A percentile compares a stretch with the other conserved stretches of the same genome.
Conservation (phyloP, 2,888 invertebrate genomes). For the Limnephilus marmoratus region DNA sequence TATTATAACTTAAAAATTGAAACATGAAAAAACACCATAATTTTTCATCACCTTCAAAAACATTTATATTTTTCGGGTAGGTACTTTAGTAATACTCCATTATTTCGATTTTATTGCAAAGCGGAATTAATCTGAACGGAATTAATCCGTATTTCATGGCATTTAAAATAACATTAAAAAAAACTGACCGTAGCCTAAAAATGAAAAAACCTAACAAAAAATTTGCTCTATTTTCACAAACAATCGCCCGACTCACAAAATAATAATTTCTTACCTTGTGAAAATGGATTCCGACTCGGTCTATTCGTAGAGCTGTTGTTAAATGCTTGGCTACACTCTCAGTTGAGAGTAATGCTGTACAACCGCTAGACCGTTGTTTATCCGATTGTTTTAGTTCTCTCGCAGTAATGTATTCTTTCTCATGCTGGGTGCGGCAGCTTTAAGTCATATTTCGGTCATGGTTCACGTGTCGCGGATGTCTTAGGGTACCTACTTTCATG, state of each 20-base stretch:
- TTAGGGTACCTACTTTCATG: neutral
- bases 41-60: too few relatives aligned
- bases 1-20: too few relatives aligned
- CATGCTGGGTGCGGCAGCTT: neutral
- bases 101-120: too few relatives aligned
- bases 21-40: too few relatives aligned
- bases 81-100: too few relatives aligned
- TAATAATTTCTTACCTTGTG: neutral
- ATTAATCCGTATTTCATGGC: too few relatives aligned
- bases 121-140: too few relatives aligned
- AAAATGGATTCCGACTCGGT: neutral
- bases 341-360: neutral
- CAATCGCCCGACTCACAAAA: neutral
- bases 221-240: too few relatives aligned
- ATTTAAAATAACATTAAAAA: too few relatives aligned
- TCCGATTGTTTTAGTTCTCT: neutral
- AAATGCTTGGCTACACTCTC: neutral
- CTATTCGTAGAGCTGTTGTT: neutral
- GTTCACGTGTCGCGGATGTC: neutral
- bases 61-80: too few relatives aligned
- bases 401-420: neutral
- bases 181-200: too few relatives aligned
- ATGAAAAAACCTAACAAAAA: too few relatives aligned
- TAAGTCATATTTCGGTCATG: conserved; percentile 23
- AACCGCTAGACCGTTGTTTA: neutral